Percentiles rank a stretch among this genome's conserved stretches.
Evolutionary conservation across 2,113 vertebrate species (phyloP).

Genomic region (Phoenicopterus ruber): DNA sequence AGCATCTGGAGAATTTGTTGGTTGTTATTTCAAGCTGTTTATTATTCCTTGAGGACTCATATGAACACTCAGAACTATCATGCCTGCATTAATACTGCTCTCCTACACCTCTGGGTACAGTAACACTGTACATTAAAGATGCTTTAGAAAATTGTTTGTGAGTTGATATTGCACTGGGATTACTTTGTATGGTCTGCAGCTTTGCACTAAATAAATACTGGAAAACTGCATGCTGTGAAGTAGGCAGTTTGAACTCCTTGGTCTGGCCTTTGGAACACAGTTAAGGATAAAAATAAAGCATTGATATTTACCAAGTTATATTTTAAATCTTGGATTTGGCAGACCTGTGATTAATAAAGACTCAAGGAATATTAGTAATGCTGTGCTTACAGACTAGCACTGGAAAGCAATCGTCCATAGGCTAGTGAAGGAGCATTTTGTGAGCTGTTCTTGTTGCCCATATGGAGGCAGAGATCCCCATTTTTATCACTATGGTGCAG

Average conservation of each 20-base stretch:
- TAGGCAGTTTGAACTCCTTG: background rate
- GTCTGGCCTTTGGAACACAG: background rate
- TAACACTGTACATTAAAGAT: constrained; percentile 28
- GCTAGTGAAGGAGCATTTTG: background rate
- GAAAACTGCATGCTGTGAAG: background rate
- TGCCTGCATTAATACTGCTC: constrained; percentile 9
- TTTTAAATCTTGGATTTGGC: background rate
- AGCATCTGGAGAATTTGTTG: constrained; percentile 27
- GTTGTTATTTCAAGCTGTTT: constrained; percentile 63
- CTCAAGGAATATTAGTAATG: background rate
- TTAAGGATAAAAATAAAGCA: background rate
- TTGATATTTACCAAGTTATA: background rate
- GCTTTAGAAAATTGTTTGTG: constrained; percentile 48
- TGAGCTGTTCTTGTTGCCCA: background rate
- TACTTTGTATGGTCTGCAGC: background rate
- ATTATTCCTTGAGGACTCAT: constrained; percentile 46
- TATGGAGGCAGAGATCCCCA: background rate
- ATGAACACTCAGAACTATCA: background rate
- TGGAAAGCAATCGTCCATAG: background rate
- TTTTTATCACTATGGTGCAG: background rate
- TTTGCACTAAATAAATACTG: constrained; percentile 26
- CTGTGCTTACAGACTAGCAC: background rate
- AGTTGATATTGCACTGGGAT: constrained; percentile 26
- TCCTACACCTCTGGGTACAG: constrained; percentile 36
- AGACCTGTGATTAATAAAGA: background rate